Base-by-base conservation (phyloP, 2,797 vertebrate genomes). In the Phrynocephalus forsythii region DNA sequence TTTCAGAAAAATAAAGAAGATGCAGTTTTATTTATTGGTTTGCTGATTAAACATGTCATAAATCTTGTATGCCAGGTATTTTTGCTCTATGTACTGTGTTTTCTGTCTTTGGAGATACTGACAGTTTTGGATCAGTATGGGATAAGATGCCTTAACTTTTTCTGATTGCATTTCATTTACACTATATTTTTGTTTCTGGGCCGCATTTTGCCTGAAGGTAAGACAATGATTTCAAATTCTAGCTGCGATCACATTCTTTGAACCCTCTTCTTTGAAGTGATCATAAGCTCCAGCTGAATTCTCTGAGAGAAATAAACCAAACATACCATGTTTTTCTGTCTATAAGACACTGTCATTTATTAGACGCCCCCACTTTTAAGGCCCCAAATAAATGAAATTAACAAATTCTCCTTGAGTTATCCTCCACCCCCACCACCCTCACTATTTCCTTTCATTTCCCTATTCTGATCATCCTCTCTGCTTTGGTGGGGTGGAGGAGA, bases 161-260 rank as follows among this genome's bases (percentile, higher is more conserved):
- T 44, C 16, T 68, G 38, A 87, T 77, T 50, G 80, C 44, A 33
- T 88, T 91, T 52, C 48, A 10, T 0, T 68, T 50, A 72, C 44
- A 33, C 87, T 91, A 48, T 44, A 10, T 0, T 15, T 87, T 84
- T n/a, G 33, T 79, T 87, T 78, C 28, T 67, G 22, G 60, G 11
- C 72, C 76, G 22, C 52, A 6, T 76, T 87, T 22, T 3, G 18
- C 28, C 73, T 85, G 82, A 82, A 71, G 71, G 71, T 28, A 75
- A 75, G 20, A 50, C n/a, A 52, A 15, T 22, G 1, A 67, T 76
- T 81, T 82, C 38, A 66, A 66, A 66, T 68, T 75, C 15, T 7
- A 72, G 68, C 52, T 80, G 38, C 48, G 50, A 72, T 63, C 33
- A 0, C n/a, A 15, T 44, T 75, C 60, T 15, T 87, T 87, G 28